A percentile compares a stretch with the other conserved stretches of the same genome.
phyloP scores from a whole-genome alignment of 1,140 invertebrate species.

The Eupristina koningsbergeri region DNA sequence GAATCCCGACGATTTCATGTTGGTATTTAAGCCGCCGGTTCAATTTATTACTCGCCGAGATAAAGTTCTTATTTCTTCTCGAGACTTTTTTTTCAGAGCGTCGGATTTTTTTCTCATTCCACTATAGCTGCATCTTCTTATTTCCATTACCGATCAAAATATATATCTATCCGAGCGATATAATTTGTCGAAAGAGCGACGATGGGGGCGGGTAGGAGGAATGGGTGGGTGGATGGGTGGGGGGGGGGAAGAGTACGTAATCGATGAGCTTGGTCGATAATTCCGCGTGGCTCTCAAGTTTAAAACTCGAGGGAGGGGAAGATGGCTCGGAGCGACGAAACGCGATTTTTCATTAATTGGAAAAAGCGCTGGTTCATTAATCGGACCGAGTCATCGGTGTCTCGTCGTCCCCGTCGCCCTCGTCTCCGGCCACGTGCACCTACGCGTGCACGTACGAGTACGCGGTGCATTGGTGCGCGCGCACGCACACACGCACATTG shows the following conservation, averaged over 20 bases:
- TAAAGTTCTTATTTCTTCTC: slow-evolving; percentile 31
- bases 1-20: slow-evolving; percentile 40
- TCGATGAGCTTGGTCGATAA: slow-evolving; percentile 44
- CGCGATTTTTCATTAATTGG: slow-evolving; percentile 47
- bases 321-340: slow-evolving; percentile 1
- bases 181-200: slow-evolving; percentile 36
- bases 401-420: not conserved
- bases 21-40: slow-evolving; percentile 42
- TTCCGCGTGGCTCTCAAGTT: not conserved
- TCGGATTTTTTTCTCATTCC: slow-evolving; percentile 6
- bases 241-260: slow-evolving; percentile 37
- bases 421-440: not conserved
- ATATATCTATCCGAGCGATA: slow-evolving; percentile 26
- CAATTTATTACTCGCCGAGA: slow-evolving; percentile 41
- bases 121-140: not conserved
- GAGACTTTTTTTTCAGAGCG: slow-evolving; percentile 7
- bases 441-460: not conserved
- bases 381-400: slow-evolving; percentile 12
- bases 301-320: not conserved
- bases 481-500: not conserved
- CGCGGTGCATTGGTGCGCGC: not conserved
- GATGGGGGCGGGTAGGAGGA: not conserved
- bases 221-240: not conserved
- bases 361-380: slow-evolving; percentile 35
- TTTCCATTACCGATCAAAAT: slow-evolving; percentile 35